Conservation (phyloP, 2,888 invertebrate genomes). For the Diloba caeruleocephala region DNA sequence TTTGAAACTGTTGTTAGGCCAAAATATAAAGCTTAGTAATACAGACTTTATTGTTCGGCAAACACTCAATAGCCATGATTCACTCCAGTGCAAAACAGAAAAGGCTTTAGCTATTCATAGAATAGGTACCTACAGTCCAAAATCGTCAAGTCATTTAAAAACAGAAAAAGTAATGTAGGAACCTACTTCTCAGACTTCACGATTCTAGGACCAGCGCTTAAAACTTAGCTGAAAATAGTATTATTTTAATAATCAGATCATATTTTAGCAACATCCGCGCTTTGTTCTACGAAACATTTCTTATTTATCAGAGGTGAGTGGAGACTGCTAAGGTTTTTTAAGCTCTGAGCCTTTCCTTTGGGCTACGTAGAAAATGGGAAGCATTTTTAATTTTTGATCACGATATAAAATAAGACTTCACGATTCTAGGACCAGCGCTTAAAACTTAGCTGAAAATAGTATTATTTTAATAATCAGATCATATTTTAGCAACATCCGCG, state of each 20-base stretch:
- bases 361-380: background rate
- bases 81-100: constrained; percentile 11
- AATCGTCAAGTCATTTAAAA: constrained; percentile 3
- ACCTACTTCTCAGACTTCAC: no score
- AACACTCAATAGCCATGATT: constrained; percentile 28
- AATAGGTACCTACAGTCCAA: background rate
- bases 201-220: no score
- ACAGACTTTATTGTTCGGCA: constrained; percentile 18
- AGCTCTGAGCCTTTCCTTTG: no score
- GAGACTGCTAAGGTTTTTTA: background rate
- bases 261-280: no score
- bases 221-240: no score
- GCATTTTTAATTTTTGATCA: background rate
- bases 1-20: constrained; percentile 13
- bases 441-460: no score
- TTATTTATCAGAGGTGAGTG: no score
- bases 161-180: background rate
- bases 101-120: background rate
- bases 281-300: no score
- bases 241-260: no score
- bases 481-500: no score
- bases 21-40: background rate
- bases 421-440: no score
- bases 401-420: background rate
- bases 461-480: no score